Evolutionary conservation across 2,888 invertebrate species (phyloP).

Genomic region (Liodrosophila aerea): DNA sequence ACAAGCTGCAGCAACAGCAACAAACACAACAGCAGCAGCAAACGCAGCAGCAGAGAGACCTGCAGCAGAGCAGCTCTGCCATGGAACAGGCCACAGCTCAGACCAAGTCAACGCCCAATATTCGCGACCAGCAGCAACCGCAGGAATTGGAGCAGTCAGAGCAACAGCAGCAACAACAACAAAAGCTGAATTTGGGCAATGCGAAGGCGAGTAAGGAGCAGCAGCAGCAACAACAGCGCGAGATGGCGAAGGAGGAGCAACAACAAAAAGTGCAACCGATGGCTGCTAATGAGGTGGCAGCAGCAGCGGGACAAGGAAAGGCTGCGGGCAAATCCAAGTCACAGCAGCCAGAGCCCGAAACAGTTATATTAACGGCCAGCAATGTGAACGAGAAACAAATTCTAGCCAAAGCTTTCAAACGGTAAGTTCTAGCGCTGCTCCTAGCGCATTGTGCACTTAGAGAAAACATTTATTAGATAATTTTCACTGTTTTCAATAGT

Average conservation of each 20-base stretch:
- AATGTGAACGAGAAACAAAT: constrained; percentile 82
- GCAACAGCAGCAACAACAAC: constrained; percentile 27
- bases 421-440: constrained; percentile 79
- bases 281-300: constrained; percentile 45
- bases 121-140: constrained; percentile 41
- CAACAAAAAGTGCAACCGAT: constrained; percentile 52
- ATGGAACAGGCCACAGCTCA: constrained; percentile 30
- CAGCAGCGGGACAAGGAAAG: constrained; percentile 4
- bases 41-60: constrained; percentile 30
- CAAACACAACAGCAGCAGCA: constrained; percentile 41
- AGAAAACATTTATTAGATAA: constrained; percentile 1
- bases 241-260: constrained; percentile 19
- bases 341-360: constrained; percentile 82
- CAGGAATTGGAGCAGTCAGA: constrained; percentile 50
- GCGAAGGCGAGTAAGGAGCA: constrained; percentile 20
- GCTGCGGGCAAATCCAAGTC: constrained; percentile 38
- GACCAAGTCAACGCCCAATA: constrained; percentile 49
- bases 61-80: constrained; percentile 22
- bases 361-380: constrained; percentile 83
- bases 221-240: constrained; percentile 44
- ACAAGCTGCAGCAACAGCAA: constrained; percentile 71
- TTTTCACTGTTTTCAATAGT: no score
- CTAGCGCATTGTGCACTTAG: neutral
- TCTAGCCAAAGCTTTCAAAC: constrained; percentile 83
- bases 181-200: constrained; percentile 43